Evolutionary conservation across 2,888 invertebrate genomes (phyloP), one percentile per base, ranked within the genome.

Genomic region (Drosophila basisetae): DNA sequence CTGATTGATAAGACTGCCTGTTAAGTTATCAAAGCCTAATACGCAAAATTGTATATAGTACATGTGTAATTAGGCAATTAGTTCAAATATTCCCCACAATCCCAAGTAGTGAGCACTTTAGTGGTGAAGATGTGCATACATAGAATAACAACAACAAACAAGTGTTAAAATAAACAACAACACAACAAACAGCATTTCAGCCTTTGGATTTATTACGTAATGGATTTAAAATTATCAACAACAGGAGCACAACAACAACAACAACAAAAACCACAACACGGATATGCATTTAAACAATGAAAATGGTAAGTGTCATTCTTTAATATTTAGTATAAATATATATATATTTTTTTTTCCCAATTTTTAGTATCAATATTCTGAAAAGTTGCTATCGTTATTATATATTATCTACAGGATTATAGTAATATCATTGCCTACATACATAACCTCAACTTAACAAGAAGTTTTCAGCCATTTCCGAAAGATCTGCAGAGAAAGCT

Each of bases 171-270:
- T 28, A 18, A 52, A 60, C 43, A 72, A 56, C 68, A 68, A 67
- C 16, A 63, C 50, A 58, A 59, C 68, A 76, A 58, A 72, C 71
- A 41, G 47, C 72, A 69, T 39, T 68, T 60, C 65, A 62, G 63
- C 73, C 61, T 72, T 82, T 77, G 85, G 88, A 85, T 88, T 82
- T 82, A 88, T 85, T 85, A 83, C 85, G 85, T 86, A 86, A 86
- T 86, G 85, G 85, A 86, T 86, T 82, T 85, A 77, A 78, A 77
- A 70, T 82, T 88, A 85, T 64, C 87, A 78, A 67, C 85, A 71
- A 60, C 76, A 76, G 35, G 77, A 61, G 22, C 75, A 68, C 16
- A 13, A 35, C 68, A 59, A 25, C 52, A 59, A 25, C 52, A 33
- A 41, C 56, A 68, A 49, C 53, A 56, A 41, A 65, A 69, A 47